A percentile compares a stretch with the other conserved stretches of the same genome.
phyloP scores from a whole-genome alignment of 2,113 vertebrate species.

The Crocuta crocuta region DNA sequence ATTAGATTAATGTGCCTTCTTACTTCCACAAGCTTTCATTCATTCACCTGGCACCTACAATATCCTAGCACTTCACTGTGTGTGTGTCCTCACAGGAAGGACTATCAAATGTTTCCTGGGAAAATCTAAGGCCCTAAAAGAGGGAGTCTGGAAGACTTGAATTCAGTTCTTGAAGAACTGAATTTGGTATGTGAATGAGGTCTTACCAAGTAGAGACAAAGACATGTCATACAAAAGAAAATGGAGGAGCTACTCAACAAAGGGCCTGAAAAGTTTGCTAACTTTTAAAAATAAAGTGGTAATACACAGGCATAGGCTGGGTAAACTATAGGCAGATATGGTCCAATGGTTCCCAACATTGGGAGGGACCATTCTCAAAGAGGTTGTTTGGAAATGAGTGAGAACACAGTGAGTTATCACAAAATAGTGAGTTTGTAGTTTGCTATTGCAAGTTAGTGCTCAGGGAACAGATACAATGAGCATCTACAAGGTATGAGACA shows the following conservation, averaged over 20 bases:
- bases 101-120: neutral
- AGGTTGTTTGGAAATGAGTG: neutral
- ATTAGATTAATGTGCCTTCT: neutral
- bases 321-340: neutral
- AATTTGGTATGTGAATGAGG: neutral
- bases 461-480: neutral
- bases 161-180: neutral
- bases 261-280: neutral
- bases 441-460: neutral
- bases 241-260: neutral
- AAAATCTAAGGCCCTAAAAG: conserved; percentile 21
- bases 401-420: neutral
- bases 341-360: neutral
- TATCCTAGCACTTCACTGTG: neutral
- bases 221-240: neutral
- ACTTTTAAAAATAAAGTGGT: neutral
- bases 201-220: neutral
- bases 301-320: neutral
- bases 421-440: neutral
- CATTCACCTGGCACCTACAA: neutral
- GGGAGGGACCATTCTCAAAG: neutral
- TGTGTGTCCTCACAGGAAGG: neutral
- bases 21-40: neutral
- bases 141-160: neutral
- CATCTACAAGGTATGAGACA: neutral